Conservation (phyloP, 2,797 vertebrate species). For the Saxicola maurus region DNA sequence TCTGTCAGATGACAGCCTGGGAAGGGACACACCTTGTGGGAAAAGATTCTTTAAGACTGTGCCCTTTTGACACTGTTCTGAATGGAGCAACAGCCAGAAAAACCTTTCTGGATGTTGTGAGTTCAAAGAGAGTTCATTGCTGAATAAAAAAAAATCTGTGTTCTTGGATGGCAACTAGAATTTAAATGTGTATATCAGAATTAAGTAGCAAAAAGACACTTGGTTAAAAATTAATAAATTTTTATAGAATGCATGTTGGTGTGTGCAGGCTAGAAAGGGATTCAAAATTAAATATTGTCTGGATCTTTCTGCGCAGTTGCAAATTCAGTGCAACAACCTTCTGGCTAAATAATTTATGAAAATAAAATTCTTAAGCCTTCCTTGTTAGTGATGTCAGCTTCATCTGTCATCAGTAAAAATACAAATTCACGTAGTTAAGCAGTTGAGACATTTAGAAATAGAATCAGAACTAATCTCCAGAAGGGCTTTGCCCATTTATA, state of each 20-base stretch:
- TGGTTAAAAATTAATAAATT: background rate
- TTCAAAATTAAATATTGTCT: background rate
- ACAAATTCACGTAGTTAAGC: background rate
- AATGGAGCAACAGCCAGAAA: background rate
- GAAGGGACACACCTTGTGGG: conserved; percentile 58
- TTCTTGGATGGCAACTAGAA: background rate
- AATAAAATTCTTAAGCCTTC: background rate
- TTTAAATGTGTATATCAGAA: background rate
- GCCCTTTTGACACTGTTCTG: conserved; percentile 28
- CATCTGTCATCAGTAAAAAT: background rate
- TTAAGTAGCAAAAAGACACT: background rate
- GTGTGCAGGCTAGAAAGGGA: background rate
- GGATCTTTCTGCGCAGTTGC: background rate
- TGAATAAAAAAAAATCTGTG: background rate
- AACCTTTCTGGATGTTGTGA: background rate
- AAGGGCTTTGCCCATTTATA: background rate
- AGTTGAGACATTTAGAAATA: background rate
- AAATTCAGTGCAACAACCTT: background rate
- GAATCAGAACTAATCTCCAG: background rate
- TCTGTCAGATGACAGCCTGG: background rate
- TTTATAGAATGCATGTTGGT: background rate
- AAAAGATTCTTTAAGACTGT: conserved; percentile 39
- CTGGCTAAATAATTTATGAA: background rate
- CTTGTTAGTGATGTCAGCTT: background rate
- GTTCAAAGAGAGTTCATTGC: background rate